phyloP scores from a whole-genome alignment of 2,888 invertebrate genomes.

The Choristoneura rosaceana region DNA sequence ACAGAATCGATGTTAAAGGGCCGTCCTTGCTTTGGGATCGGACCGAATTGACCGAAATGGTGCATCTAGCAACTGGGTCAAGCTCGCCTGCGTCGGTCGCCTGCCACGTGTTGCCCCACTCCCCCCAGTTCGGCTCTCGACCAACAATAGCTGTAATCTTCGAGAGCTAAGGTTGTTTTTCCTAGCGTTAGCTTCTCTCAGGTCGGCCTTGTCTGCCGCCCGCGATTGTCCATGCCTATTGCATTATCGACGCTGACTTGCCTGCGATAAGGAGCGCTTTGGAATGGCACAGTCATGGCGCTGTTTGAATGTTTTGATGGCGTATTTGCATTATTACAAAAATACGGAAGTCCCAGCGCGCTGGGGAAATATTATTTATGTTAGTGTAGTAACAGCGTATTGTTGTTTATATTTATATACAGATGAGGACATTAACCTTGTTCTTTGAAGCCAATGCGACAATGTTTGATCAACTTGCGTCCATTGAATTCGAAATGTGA shows the following conservation, averaged over 20 bases:
- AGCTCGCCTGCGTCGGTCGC: conserved; percentile 76
- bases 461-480: conserved; percentile 11
- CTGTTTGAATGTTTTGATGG: conserved; percentile 38
- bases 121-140: conserved; percentile 48
- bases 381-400: conserved; percentile 29
- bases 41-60: conserved; percentile 80
- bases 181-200: conserved; percentile 47
- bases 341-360: conserved; percentile 37
- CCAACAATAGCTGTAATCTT: conserved; percentile 52
- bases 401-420: conserved; percentile 17
- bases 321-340: conserved; percentile 41
- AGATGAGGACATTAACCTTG: conserved; percentile 32
- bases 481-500: conserved; percentile 5
- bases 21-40: conserved; percentile 72
- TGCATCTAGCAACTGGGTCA: conserved; percentile 82
- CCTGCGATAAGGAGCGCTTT: conserved; percentile 57
- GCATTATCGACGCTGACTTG: conserved; percentile 54
- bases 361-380: conserved; percentile 22
- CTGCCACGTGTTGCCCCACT: conserved; percentile 71
- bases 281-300: conserved; percentile 38
- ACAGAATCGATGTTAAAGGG: conserved; percentile 62
- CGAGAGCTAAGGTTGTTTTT: conserved; percentile 57
- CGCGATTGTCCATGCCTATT: conserved; percentile 50
- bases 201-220: conserved; percentile 62
- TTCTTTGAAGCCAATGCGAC: not conserved